Evolutionary conservation across 1,140 invertebrate species (phyloP).

Genomic region (Hypothenemus hampei): DNA sequence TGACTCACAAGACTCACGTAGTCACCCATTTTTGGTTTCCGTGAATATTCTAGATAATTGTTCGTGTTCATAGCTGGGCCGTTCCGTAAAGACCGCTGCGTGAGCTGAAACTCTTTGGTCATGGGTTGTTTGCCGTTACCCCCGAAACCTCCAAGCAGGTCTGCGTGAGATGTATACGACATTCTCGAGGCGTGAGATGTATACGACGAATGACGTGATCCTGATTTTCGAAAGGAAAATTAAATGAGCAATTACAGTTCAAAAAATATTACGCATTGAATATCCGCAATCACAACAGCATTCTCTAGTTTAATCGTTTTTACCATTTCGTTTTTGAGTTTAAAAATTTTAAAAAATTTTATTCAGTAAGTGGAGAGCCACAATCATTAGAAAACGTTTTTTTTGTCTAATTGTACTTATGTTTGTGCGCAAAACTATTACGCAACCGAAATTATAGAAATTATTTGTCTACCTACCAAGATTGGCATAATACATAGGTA

Average conservation of each 20-base stretch:
- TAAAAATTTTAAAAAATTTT: too few species aligned
- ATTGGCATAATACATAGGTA: slow-evolving; percentile 81
- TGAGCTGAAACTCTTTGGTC: slow-evolving; percentile 80
- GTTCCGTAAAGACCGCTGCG: slow-evolving; percentile 67
- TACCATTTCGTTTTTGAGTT: too few species aligned
- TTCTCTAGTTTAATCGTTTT: too few species aligned
- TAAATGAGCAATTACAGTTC: too few species aligned
- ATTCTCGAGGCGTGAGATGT: slow-evolving; percentile 88
- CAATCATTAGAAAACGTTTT: too few species aligned
- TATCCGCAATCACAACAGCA: too few species aligned
- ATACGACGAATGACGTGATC: slow-evolving; percentile 87
- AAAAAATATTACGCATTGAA: too few species aligned
- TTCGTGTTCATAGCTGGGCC: slow-evolving; percentile 54
- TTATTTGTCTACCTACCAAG: slow-evolving; percentile 51
- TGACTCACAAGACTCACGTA: slow-evolving; percentile 59
- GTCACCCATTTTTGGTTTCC: slow-evolving; percentile 61
- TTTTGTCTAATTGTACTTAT: too few species aligned
- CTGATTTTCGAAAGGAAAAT: too few species aligned
- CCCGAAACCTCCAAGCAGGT: slow-evolving; percentile 69
- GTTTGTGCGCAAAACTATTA: too few species aligned
- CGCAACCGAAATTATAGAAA: too few species aligned
- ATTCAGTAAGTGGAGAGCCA: too few species aligned
- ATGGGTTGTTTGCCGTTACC: slow-evolving; percentile 58
- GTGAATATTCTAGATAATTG: slow-evolving; percentile 59
- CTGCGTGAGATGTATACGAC: slow-evolving; percentile 90